Percentiles rank a stretch among this genome's conserved stretches.
These are phyloP conservation scores for Batillaria attramentaria DNA, from an alignment of 1,140 invertebrate genomes.

Conservation along the genomic window DNA sequence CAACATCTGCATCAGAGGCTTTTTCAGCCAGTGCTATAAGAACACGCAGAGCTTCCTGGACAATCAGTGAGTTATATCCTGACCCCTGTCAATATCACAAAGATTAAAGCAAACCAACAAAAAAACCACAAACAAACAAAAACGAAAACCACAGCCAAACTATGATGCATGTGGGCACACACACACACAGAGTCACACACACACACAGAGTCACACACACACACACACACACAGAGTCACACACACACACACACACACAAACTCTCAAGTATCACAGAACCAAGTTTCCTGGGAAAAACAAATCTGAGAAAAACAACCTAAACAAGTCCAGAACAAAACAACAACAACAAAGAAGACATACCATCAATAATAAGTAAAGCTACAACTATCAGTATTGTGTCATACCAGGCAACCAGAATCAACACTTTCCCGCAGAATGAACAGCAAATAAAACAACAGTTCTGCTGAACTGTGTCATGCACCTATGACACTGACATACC, in stretches of 20 bases:
- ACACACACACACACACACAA: neutral
- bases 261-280: neutral
- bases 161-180: neutral
- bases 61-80: conserved; percentile 17
- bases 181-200: neutral
- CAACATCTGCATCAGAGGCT: conserved; percentile 5
- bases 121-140: neutral
- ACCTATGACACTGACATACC: neutral
- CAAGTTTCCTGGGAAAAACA: too few species aligned
- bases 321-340: too few species aligned
- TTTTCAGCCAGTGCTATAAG: conserved; percentile 16
- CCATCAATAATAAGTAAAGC: neutral
- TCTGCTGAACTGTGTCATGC: neutral
- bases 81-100: conserved; percentile 18
- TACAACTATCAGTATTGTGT: neutral
- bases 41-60: conserved; percentile 16
- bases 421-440: neutral
- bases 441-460: neutral
- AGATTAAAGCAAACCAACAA: neutral
- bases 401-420: neutral
- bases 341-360: neutral
- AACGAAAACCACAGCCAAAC: neutral
- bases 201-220: neutral
- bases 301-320: too few species aligned
- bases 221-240: neutral